Base-by-base conservation (phyloP, 2,888 invertebrate species). In the Phortica magna region DNA sequence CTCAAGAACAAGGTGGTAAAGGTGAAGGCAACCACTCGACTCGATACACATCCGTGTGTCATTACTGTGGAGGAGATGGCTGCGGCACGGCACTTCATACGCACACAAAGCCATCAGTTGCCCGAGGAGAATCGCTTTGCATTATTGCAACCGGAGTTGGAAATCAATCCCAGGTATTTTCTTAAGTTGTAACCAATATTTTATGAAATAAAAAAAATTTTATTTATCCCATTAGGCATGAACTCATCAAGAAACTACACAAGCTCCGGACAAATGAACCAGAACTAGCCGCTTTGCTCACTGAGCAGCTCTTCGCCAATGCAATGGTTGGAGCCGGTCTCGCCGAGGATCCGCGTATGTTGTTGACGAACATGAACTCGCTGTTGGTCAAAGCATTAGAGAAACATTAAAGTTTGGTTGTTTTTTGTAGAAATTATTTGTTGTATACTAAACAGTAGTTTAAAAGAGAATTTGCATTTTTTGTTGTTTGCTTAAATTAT, bases 41-140 rank as follows among this genome's bases (percentile, higher is more conserved):
- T 99, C 61, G 97, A 97, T 84, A 94, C 94, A 0, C 98, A 99
- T 93, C 99, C 99, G 0, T 99, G 98, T 90, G 96, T 98, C 0
- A 94, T 99, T 2, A 98, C 98, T 0, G 98, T 99, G 0, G 97
- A 96, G 83, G 98, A 99, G 92, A 98, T 99, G 98, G 98, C 97
- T 0, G 96, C 98, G 1, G 98, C 99, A 0, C 93, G 99, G 67
- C 98, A 99, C 92, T 98, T 99, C 89, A 95, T 99, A 75, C 94
- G 97, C 75, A 98, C 98, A 0, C 97, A 98, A 87, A 95, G 97
- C 74, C 95, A 95, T 83, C 94, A 94, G 84, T 91, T 97, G 75
- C 94, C 95, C 0, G 97, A 98, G 85, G 97, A 98, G 85, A 95
- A 96, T 89, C 94, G 97, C 87, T 97, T 95, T 89, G 95, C 96